phyloP scores from a whole-genome alignment of 2,888 invertebrate species.

The Thera britannica region DNA sequence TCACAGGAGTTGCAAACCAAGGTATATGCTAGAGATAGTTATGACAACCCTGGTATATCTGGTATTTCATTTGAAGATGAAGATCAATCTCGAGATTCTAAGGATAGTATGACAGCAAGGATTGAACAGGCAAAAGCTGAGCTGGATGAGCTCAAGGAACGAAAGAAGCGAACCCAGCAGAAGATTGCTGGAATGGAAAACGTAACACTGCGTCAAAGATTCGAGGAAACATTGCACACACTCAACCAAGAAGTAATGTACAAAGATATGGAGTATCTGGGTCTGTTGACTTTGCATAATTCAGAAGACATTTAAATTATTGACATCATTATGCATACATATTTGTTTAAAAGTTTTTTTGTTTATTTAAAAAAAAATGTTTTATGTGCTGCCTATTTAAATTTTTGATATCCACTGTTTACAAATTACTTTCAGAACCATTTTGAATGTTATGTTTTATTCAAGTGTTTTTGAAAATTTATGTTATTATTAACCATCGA shows the following conservation, averaged over 20 bases:
- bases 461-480: neutral
- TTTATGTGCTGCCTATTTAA: neutral
- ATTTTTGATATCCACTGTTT: neutral
- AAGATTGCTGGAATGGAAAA: conserved; percentile 95
- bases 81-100: conserved; percentile 65
- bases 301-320: conserved; percentile 69
- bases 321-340: too few species aligned
- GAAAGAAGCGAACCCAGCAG: conserved; percentile 91
- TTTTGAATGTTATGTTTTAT: neutral
- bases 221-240: conserved; percentile 92
- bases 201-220: conserved; percentile 91
- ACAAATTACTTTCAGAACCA: neutral
- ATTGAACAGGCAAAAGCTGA: conserved; percentile 90
- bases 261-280: conserved; percentile 88
- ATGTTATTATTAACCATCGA: conserved; percentile 1
- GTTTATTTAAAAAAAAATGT: neutral
- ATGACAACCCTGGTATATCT: conserved; percentile 53
- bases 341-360: neutral
- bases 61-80: conserved; percentile 68
- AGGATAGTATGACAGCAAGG: conserved; percentile 85
- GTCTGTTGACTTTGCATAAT: conserved; percentile 69
- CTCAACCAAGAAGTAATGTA: conserved; percentile 91
- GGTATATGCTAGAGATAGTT: conserved; percentile 51
- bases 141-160: conserved; percentile 89
- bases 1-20: conserved; percentile 49